Evolutionary conservation across 2,113 vertebrate genomes (phyloP).

Genomic region (Myiozetetes cayanensis): DNA sequence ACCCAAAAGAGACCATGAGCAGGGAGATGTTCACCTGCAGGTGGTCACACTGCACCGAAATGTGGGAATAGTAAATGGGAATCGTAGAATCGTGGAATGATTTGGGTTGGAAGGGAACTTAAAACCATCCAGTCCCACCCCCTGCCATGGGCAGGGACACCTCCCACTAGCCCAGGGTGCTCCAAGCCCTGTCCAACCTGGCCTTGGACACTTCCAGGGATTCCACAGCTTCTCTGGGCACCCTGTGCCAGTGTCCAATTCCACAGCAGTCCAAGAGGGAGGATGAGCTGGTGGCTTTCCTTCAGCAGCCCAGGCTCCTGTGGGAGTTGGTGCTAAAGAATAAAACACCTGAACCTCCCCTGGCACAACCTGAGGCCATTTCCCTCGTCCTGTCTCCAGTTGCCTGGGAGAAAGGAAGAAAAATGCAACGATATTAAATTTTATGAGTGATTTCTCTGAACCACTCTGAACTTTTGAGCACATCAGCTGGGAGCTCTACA

Average conservation of each 20-base stretch:
- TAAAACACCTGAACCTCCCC: neutral
- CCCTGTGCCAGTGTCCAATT: no score
- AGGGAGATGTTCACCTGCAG: neutral
- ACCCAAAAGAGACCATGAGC: fast-evolving
- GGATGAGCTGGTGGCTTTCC: neutral
- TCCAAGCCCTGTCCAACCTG: neutral
- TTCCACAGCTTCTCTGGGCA: neutral
- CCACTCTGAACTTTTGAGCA: neutral
- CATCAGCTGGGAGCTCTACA: neutral
- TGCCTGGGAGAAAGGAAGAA: neutral
- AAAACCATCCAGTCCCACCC: fast-evolving
- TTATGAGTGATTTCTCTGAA: neutral
- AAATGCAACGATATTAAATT: neutral
- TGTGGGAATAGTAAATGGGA: neutral
- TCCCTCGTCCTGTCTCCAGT: neutral
- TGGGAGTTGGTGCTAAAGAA: neutral
- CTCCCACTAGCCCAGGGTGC: neutral
- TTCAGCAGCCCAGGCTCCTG: neutral
- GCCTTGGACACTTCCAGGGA: neutral
- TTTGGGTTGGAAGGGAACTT: neutral
- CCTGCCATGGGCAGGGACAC: neutral
- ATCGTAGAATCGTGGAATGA: fast-evolving
- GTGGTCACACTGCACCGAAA: no score
- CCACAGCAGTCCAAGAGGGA: neutral
- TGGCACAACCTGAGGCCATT: neutral